phyloP scores from a whole-genome alignment of 2,888 invertebrate genomes.

The Himalopsyche kuldschensis region DNA sequence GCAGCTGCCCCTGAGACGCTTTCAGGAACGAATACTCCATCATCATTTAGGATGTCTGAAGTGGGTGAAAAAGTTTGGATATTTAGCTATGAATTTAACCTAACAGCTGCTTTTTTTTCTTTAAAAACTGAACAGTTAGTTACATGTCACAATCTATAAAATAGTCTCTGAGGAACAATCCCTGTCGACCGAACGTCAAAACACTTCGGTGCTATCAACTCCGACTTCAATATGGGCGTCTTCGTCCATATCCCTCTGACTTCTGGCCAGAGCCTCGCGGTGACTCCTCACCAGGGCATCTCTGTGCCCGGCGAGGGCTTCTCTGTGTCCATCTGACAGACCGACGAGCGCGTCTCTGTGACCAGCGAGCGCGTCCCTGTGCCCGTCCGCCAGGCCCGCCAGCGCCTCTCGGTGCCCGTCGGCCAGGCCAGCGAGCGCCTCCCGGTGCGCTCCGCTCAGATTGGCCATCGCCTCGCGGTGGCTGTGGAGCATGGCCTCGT shows the following conservation, averaged over 20 bases:
- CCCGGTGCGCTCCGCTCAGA: slow-evolving; percentile 28
- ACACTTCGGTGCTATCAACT: slow-evolving; percentile 34
- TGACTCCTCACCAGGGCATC: slow-evolving; percentile 23
- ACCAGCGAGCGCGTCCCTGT: slow-evolving; percentile 5
- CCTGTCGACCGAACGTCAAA: slow-evolving; percentile 32
- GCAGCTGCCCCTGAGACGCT: no score
- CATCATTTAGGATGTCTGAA: no score
- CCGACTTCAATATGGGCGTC: slow-evolving; percentile 36
- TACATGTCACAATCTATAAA: not conserved
- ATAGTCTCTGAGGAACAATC: slow-evolving; percentile 24
- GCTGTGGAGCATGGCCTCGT: slow-evolving; percentile 33
- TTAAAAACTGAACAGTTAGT: not conserved
- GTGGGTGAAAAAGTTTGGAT: no score
- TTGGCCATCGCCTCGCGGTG: slow-evolving; percentile 37
- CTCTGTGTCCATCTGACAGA: slow-evolving; percentile 18
- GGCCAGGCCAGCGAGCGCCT: slow-evolving; percentile 30
- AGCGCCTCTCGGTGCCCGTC: slow-evolving; percentile 24
- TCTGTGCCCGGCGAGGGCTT: slow-evolving; percentile 18
- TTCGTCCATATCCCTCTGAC: slow-evolving; percentile 14
- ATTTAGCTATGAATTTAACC: no score
- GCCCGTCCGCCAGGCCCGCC: slow-evolving; percentile 3
- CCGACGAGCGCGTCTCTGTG: slow-evolving; percentile 17
- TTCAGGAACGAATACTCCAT: no score
- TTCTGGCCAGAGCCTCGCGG: slow-evolving; percentile 16
- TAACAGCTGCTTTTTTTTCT: not conserved